Conservation (phyloP, 2,113 vertebrate species). For the Erythrocebus patas region DNA sequence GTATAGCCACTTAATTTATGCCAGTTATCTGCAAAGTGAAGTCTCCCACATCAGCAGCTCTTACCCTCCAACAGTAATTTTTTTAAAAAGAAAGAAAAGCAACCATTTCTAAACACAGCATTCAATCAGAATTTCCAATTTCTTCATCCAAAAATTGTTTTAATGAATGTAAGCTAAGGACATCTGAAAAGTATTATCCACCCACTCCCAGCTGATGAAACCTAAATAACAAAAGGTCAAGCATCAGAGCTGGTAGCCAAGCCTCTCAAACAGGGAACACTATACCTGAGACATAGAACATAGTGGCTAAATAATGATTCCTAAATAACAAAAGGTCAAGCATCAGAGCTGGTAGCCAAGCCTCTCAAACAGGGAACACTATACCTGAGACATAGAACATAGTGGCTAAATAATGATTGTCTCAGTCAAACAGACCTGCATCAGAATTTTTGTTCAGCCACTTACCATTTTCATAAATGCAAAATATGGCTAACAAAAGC, state of each 20-base stretch:
- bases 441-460: background rate
- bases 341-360: background rate
- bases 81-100: background rate
- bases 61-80: background rate
- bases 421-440: background rate
- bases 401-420: background rate
- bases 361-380: constrained; percentile 17
- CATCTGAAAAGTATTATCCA: background rate
- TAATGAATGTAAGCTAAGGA: constrained; percentile 10
- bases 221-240: constrained; percentile 25
- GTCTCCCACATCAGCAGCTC: background rate
- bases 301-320: background rate
- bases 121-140: constrained; percentile 46
- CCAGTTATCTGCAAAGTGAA: constrained; percentile 8
- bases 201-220: background rate
- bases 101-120: constrained; percentile 9
- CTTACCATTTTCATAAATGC: background rate
- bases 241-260: background rate
- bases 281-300: constrained; percentile 13
- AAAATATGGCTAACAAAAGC: constrained; percentile 38
- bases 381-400: background rate
- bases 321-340: constrained; percentile 29
- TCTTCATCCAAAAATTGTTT: constrained; percentile 23
- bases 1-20: constrained; percentile 4
- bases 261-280: constrained; percentile 10